Conservation (phyloP, 2,888 invertebrate genomes). For the Amphipoea lucens region DNA sequence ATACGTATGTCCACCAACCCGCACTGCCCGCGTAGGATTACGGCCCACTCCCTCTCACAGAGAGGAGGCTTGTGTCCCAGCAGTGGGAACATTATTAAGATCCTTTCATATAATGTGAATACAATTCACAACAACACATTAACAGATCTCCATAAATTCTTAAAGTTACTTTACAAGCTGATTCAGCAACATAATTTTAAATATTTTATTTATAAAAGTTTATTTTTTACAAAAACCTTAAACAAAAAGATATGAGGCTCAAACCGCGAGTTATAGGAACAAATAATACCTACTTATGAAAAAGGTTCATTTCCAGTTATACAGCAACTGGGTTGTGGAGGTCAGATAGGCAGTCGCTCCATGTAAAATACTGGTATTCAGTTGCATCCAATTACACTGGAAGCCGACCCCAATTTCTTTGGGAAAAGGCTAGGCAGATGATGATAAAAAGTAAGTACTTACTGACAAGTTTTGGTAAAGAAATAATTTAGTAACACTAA, state of each 20-base stretch:
- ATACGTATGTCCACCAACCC: background rate
- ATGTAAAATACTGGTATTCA: background rate
- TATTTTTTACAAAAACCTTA: slow-evolving; percentile 61
- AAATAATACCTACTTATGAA: background rate
- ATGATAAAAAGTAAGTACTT: background rate
- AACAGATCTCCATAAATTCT: slow-evolving; percentile 29
- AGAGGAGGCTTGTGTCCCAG: background rate
- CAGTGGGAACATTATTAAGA: background rate
- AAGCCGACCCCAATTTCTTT: background rate
- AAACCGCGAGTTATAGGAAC: slow-evolving; percentile 29
- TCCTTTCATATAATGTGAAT: background rate
- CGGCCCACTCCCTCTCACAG: too few species aligned
- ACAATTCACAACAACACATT: slow-evolving; percentile 21
- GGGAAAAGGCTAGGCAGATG: background rate
- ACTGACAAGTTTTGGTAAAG: background rate
- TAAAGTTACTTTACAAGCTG: slow-evolving; percentile 68
- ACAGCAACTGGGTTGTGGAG: background rate
- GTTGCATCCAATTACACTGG: background rate
- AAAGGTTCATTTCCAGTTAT: background rate
- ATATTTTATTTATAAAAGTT: slow-evolving; percentile 57
- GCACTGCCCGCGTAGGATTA: background rate
- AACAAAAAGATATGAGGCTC: slow-evolving; percentile 59
- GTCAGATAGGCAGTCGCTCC: background rate
- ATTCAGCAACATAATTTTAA: slow-evolving; percentile 65
- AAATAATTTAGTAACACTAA: background rate